Percentiles rank a stretch among this genome's conserved stretches.
Evolutionary conservation across 2,113 vertebrate genomes (phyloP).

Genomic region (Rostratula benghalensis): DNA sequence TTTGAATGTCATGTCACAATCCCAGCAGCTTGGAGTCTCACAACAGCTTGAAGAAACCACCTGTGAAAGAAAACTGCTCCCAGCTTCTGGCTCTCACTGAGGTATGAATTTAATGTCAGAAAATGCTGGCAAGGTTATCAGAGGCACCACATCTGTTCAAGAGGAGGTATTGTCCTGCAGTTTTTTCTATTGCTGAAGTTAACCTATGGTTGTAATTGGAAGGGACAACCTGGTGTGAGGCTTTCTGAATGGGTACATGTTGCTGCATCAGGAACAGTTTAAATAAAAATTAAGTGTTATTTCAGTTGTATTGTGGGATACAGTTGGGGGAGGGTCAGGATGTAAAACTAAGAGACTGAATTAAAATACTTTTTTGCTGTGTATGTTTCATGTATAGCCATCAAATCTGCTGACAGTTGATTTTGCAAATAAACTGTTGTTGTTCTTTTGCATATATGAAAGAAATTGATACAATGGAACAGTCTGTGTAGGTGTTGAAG

Average conservation of each 20-base stretch:
- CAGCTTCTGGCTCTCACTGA: not conserved
- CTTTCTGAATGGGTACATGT: not conserved
- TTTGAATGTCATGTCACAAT: not conserved
- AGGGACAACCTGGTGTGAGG: not conserved
- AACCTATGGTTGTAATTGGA: not conserved
- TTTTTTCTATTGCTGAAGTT: not conserved
- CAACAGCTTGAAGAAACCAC: not conserved
- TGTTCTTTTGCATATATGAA: not conserved
- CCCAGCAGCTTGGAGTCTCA: not conserved
- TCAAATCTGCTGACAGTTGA: not conserved
- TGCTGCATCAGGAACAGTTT: not conserved
- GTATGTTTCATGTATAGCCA: not conserved
- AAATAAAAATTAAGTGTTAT: not conserved
- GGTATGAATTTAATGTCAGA: not conserved
- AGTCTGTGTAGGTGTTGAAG: conserved; percentile 16
- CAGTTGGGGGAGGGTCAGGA: not conserved
- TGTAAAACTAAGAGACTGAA: not conserved
- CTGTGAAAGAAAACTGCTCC: not conserved
- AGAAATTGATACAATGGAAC: not conserved
- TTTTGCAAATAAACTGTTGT: conserved; percentile 13
- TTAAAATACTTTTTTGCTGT: not conserved
- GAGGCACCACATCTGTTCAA: not conserved
- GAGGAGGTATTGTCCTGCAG: not conserved
- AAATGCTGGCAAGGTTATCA: not conserved
- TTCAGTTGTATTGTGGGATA: not conserved